Conservation (phyloP, 2,113 vertebrate species). For the Nothobranchius furzeri region DNA sequence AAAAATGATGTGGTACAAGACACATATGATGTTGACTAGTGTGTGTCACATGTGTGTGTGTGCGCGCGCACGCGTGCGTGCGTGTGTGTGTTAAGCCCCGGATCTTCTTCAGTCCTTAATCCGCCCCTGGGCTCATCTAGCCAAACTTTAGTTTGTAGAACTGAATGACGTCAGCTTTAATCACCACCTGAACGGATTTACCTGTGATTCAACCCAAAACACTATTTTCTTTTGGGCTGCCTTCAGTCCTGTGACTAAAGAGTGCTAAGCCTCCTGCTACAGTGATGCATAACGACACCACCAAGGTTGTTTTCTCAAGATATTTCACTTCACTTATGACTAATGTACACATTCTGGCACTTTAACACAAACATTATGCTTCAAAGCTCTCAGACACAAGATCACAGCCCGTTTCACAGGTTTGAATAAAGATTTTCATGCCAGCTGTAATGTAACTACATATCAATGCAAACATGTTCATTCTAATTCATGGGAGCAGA, state of each 20-base stretch:
- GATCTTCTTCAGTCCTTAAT: too few relatives aligned
- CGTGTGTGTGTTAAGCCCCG: too few relatives aligned
- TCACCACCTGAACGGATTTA: constrained; percentile 42
- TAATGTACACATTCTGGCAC: constrained; percentile 7
- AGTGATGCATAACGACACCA: constrained; percentile 36
- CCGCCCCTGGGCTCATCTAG: neutral
- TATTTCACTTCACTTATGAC: constrained; percentile 31
- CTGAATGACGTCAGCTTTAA: constrained; percentile 38
- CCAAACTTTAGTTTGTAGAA: constrained; percentile 37
- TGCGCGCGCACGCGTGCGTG: too few relatives aligned
- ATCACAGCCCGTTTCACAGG: neutral
- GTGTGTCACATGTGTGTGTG: too few relatives aligned
- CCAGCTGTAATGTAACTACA: too few relatives aligned
- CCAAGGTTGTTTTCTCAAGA: constrained; percentile 29
- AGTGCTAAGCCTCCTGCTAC: constrained; percentile 47
- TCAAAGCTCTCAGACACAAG: neutral
- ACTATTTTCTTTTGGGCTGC: constrained; percentile 37
- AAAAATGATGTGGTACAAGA: too few relatives aligned
- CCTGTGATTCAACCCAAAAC: constrained; percentile 60
- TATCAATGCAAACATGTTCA: too few relatives aligned
- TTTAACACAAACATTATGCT: neutral
- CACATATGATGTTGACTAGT: too few relatives aligned
- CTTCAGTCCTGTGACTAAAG: constrained; percentile 23
- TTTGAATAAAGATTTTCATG: too few relatives aligned
- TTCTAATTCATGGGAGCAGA: constrained; percentile 1